Conservation (phyloP, 1,140 invertebrate species). For the Ephestia elutella region DNA sequence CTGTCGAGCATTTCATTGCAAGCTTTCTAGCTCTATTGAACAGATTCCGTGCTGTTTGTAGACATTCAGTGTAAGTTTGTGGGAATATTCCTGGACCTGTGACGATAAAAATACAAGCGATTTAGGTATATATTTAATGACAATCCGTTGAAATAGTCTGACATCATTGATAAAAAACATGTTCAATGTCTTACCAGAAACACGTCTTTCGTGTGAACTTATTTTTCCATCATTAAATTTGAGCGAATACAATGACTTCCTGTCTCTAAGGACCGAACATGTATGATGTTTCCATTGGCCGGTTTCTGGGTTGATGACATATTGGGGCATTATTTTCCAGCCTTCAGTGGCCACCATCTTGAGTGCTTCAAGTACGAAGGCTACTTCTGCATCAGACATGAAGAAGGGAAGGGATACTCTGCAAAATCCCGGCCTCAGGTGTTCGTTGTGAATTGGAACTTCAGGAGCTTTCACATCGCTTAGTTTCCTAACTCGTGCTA, state of each 20-base stretch:
- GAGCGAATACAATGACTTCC: constrained; percentile 88
- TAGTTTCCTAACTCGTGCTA: constrained; percentile 55
- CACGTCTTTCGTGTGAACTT: constrained; percentile 79
- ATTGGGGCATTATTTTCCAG: constrained; percentile 92
- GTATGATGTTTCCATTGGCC: constrained; percentile 92
- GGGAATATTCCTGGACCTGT: constrained; percentile 80
- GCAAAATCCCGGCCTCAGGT: constrained; percentile 90
- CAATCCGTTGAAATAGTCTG: background rate
- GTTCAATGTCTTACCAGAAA: constrained; percentile 68
- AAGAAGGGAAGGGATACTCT: constrained; percentile 91
- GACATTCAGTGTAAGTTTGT: constrained; percentile 82
- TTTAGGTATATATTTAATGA: background rate
- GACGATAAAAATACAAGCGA: constrained; percentile 15
- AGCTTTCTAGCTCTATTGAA: constrained; percentile 86
- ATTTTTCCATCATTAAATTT: constrained; percentile 86
- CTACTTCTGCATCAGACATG: constrained; percentile 84
- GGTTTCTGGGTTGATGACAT: constrained; percentile 88
- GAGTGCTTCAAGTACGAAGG: constrained; percentile 89
- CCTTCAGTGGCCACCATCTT: constrained; percentile 91
- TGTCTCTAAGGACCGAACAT: constrained; percentile 84
- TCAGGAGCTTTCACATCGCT: constrained; percentile 60
- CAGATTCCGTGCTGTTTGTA: constrained; percentile 85
- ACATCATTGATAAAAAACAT: background rate
- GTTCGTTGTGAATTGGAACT: constrained; percentile 76
- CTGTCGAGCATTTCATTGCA: constrained; percentile 81